A percentile compares a stretch with the other conserved stretches of the same genome.
Conservation (phyloP, 92 coral and sea anemone genomes). For the Diadumene lineata region DNA sequence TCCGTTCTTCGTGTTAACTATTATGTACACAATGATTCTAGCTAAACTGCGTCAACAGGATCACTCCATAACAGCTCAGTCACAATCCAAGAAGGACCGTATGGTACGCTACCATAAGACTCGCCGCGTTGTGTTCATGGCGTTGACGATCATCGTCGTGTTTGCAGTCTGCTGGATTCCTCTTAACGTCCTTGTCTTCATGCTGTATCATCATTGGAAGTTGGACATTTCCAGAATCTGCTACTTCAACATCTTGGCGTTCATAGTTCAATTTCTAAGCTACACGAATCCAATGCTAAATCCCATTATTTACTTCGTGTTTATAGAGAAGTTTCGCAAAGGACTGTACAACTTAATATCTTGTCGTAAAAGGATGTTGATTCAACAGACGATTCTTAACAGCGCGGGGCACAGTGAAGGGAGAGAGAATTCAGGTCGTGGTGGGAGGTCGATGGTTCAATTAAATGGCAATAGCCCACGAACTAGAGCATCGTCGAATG, state of each 20-base stretch:
- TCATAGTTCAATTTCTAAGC: constrained; percentile 17
- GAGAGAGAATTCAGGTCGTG: background rate
- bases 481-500: background rate
- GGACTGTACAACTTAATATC: constrained; percentile 12
- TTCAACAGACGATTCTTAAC: background rate
- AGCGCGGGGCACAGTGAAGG: background rate
- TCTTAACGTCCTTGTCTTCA: constrained; percentile 9
- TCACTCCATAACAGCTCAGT: constrained; percentile 19
- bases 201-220: constrained; percentile 9
- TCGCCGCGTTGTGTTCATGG: constrained; percentile 33
- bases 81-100: constrained; percentile 31
- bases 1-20: constrained; percentile 18
- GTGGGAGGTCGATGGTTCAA: background rate
- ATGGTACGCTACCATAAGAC: constrained; percentile 28
- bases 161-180: constrained; percentile 42
- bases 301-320: constrained; percentile 36
- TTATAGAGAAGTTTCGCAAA: constrained; percentile 33
- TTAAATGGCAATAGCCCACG: background rate
- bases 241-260: constrained; percentile 6
- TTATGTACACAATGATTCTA: constrained; percentile 29
- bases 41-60: constrained; percentile 21
- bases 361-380: background rate
- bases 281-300: constrained; percentile 36
- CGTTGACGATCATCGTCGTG: constrained; percentile 26
- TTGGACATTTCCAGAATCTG: constrained; percentile 2